Percentiles rank a stretch among this genome's conserved stretches.
phyloP scores from a whole-genome alignment of 2,888 invertebrate genomes.

The Apodemia zela region DNA sequence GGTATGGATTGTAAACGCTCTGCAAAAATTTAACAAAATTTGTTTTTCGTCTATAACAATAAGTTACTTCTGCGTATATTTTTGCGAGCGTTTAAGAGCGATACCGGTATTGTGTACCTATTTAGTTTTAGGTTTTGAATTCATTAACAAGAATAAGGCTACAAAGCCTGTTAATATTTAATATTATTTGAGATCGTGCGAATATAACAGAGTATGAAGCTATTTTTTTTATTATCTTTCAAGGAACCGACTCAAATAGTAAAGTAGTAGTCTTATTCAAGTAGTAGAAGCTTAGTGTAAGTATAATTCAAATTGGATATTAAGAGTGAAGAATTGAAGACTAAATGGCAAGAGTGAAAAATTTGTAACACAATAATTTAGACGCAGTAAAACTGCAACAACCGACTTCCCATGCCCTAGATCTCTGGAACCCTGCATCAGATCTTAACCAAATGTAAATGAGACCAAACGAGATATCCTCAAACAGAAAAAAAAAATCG shows the following conservation, averaged over 20 bases:
- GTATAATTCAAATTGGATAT: not conserved
- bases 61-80: not conserved
- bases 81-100: not conserved
- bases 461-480: too few species aligned
- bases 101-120: not conserved
- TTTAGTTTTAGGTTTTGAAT: not conserved
- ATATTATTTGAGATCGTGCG: constrained; percentile 4
- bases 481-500: too few species aligned
- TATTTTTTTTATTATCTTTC: constrained; percentile 9
- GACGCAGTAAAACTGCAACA: too few species aligned
- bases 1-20: not conserved
- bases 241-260: constrained; percentile 7
- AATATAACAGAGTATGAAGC: constrained; percentile 1
- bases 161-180: not conserved
- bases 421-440: too few species aligned
- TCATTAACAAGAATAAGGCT: not conserved
- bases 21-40: not conserved
- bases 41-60: not conserved
- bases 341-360: not conserved
- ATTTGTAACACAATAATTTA: not conserved
- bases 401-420: too few species aligned
- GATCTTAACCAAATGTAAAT: too few species aligned
- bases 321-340: not conserved
- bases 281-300: constrained; percentile 8
- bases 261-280: not conserved